Evolutionary conservation across 2,113 vertebrate genomes (phyloP).

Genomic region (Pterocles burchelli): DNA sequence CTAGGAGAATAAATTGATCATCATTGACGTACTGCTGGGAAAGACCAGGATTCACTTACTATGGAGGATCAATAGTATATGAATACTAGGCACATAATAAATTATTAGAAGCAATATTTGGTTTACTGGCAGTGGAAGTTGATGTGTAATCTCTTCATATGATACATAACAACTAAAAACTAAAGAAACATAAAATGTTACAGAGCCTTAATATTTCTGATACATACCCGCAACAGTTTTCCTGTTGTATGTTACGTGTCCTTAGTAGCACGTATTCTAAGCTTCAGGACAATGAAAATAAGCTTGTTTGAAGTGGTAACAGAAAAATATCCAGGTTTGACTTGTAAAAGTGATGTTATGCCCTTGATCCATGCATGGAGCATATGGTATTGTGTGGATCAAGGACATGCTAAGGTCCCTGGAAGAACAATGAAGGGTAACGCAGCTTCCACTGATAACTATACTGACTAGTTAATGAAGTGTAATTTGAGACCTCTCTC

Average conservation of each 20-base stretch:
- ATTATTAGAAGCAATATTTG: background rate
- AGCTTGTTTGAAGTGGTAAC: background rate
- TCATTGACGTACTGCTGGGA: background rate
- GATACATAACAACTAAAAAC: background rate
- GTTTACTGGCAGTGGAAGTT: background rate
- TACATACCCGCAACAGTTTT: background rate
- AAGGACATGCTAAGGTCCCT: conserved; percentile 19
- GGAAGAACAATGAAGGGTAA: conserved; percentile 51
- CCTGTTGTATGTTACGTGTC: background rate
- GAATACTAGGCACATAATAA: background rate
- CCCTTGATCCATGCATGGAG: background rate
- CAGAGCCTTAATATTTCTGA: background rate
- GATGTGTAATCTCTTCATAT: background rate
- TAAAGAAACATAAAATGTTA: background rate
- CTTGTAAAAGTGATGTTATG: background rate
- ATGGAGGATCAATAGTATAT: background rate
- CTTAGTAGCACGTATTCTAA: background rate
- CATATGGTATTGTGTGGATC: background rate
- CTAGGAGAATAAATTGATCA: background rate
- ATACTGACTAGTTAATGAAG: background rate
- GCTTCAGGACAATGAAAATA: background rate
- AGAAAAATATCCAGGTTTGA: background rate
- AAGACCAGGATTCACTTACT: background rate
- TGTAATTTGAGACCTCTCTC: conserved; percentile 44
- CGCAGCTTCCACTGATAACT: background rate